Evolutionary conservation across 2,113 vertebrate species (phyloP), one percentile per base, ranked within the genome.

Genomic region (Piaya cayana): DNA sequence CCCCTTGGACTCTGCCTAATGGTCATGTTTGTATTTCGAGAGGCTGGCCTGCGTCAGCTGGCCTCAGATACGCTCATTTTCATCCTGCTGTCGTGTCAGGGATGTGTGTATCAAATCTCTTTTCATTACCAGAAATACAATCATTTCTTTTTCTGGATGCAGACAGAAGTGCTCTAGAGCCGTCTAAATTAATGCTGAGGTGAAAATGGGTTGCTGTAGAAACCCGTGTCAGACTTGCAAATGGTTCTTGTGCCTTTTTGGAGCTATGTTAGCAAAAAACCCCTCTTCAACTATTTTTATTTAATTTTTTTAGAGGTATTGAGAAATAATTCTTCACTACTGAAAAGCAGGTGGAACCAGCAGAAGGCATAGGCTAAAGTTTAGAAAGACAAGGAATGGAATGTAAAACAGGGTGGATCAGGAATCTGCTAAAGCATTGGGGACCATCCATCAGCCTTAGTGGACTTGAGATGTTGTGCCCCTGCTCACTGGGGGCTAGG

Each of bases 131-230:
- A 0, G 36, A 68, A 90, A 42, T 27, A 39, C 29, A 55, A 26
- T 58, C 0, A 8, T 39, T 80, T 67, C 1, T 53, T 87, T 91
- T 76, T 68, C 68, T 43, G 39, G 32, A 29, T 47, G 72, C 65
- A 39, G 67, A 49, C 32, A 37, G 43, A 29, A 76, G 20, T 49
- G 52, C 56, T 75, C 27, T 42, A 50, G 84, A 92, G 62, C 45
- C n/a, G 71, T 16, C 60, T 34, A 65, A 82, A 53, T 59, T 55
- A 29, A 79, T n/a, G 36, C 67, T 71, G 58, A 55, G 64, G 59
- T 79, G 74, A 76, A 84, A 43, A 64, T 2, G 7, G 17, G 56
- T 86, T 96, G 77, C 86, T 95, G 86, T 84, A 93, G 94, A 94
- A 97, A 86, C 53, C 60, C 34, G 1, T 55, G 52, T 47, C 72